Evolutionary conservation across 53 echinoderm and acorn worm species (phyloP).

Genomic region (Stichopus horrens): DNA sequence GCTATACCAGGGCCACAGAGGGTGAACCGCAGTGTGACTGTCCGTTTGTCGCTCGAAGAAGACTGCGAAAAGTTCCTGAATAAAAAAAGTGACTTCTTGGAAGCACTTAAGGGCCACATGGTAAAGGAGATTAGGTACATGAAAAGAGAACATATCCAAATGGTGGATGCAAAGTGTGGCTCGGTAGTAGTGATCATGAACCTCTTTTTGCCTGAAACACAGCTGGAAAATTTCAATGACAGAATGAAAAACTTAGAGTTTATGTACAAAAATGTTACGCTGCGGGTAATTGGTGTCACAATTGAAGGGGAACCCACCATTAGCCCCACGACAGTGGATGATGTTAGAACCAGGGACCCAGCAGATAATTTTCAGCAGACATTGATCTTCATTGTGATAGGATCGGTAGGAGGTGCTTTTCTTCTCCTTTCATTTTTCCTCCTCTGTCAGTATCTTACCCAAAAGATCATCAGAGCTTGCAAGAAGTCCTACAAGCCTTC

Average conservation of each 20-base stretch:
- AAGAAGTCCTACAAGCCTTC: slow-evolving; percentile 65
- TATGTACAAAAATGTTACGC: background rate
- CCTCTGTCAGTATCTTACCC: slow-evolving; percentile 62
- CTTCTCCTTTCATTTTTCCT: slow-evolving; percentile 65
- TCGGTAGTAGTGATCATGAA: background rate
- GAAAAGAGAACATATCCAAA: background rate
- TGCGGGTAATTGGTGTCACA: background rate
- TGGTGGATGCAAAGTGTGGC: background rate
- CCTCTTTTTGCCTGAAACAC: background rate
- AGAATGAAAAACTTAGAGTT: background rate
- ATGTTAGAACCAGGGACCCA: background rate
- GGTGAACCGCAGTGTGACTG: background rate
- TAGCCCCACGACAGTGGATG: background rate
- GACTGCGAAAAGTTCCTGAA: slow-evolving; percentile 53
- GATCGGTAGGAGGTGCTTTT: slow-evolving; percentile 63
- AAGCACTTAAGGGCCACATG: slow-evolving; percentile 44
- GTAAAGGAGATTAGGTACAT: background rate
- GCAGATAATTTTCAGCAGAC: slow-evolving; percentile 51
- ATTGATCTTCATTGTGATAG: slow-evolving; percentile 78
- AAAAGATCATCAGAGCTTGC: slow-evolving; percentile 54
- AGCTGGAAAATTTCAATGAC: background rate
- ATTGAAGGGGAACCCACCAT: background rate
- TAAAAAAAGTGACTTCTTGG: slow-evolving; percentile 51
- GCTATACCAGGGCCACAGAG: background rate
- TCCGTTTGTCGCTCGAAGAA: slow-evolving; percentile 29